Base-by-base conservation (phyloP, 2,113 vertebrate species). In the Parotia lawesii region DNA sequence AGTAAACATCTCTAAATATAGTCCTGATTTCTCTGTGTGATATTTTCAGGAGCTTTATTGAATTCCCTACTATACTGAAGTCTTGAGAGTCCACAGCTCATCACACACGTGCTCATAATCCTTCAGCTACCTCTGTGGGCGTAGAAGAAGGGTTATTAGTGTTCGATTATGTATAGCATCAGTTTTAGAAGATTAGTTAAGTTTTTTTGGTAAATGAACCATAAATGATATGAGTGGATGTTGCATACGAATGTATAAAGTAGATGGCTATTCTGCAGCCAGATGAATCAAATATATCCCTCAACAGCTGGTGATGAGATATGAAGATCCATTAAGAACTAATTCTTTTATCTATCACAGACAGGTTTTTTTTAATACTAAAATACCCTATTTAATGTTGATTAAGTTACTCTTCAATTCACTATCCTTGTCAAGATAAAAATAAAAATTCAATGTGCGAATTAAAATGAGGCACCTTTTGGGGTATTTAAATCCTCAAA, bases 401-500 rank as follows among this genome's bases (percentile, higher is more conserved):
- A 79, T 62, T 25, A 70, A 83, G 38, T 77, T 89, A 37, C 35
- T 85, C 27, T 86, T 93, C 47, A 79, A 37, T 62, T 79, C 64
- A 28, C 22, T 77, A 17, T 90, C 42, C 50, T 65, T 93, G 64
- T 85, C 50, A 88, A 60, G 51, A 54, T 64, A 94, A 58, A 92
- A 94, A 67, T 75, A 89, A 80, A 77, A 53, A 40, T 57, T 23
- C 33, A n/a, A 10, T 60, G 27, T 64, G 8, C 65, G 23, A 53
- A 65, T 65, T 78, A 78, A 81, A 85, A 91, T 78, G 8, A 74
- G 19, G 19, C 14, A 69, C 40, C 31, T 81, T 62, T 72, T 6
- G 16, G 16, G 35, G 58, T 95, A 95, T 96, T 96, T 94, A 89
- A 76, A 94, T 87, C 38, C 25, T 93, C 80, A 77, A 92, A 93